phyloP scores from a whole-genome alignment of 2,888 invertebrate genomes.

The Galerucella nymphaeae region DNA sequence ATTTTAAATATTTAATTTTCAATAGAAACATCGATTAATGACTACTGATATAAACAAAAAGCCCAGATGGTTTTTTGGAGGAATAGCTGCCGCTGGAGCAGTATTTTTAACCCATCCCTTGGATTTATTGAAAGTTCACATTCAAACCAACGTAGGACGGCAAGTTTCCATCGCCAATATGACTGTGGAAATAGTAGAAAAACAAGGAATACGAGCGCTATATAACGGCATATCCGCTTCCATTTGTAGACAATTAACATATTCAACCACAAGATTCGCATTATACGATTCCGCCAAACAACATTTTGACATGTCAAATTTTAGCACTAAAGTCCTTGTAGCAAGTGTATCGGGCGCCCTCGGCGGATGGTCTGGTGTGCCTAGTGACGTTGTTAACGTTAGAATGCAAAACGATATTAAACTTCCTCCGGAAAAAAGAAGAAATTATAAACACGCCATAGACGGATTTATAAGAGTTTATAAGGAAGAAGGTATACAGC shows the following conservation, averaged over 20 bases:
- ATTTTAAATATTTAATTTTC: too few relatives aligned
- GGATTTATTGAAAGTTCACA: constrained; percentile 19
- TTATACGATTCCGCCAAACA: constrained; percentile 83
- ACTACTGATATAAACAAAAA: neutral
- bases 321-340: constrained; percentile 74
- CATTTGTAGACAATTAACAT: constrained; percentile 90
- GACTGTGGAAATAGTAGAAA: constrained; percentile 81
- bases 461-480: constrained; percentile 89
- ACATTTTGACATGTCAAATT: constrained; percentile 62
- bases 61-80: constrained; percentile 12
- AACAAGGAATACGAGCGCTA: constrained; percentile 85
- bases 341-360: constrained; percentile 86
- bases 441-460: constrained; percentile 96
- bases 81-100: neutral
- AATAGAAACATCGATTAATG: neutral
- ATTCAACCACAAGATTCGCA: constrained; percentile 85
- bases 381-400: constrained; percentile 97
- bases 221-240: constrained; percentile 98
- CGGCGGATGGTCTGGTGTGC: constrained; percentile 94
- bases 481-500: constrained; percentile 80
- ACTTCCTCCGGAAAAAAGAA: constrained; percentile 81
- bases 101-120: constrained; percentile 13
- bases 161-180: constrained; percentile 79
- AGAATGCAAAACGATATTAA: constrained; percentile 99
- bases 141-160: constrained; percentile 85